These are phyloP conservation scores for Drosophila glabriapex DNA, from an alignment of 2,888 invertebrate species.

Conservation along the genomic window DNA sequence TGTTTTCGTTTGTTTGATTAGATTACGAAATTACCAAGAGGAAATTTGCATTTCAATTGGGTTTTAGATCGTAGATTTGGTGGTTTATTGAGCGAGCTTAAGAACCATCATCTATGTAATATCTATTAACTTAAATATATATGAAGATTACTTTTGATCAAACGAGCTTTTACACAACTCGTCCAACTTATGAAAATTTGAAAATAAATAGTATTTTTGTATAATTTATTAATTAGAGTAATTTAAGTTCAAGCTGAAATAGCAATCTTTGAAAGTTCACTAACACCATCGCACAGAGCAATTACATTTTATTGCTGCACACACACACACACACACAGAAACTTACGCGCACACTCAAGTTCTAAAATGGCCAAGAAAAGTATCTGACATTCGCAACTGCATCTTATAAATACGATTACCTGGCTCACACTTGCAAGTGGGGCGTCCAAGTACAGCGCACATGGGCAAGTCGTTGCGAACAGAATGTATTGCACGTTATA, in stretches of 20 bases:
- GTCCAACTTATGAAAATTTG: background rate
- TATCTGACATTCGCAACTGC: constrained; percentile 65
- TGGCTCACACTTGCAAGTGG: constrained; percentile 55
- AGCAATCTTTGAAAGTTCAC: constrained; percentile 30
- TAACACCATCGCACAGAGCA: constrained; percentile 38
- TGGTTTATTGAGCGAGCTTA: background rate
- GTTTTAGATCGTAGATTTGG: background rate
- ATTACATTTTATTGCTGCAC: constrained; percentile 47
- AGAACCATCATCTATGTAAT: background rate
- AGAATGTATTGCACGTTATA: constrained; percentile 71
- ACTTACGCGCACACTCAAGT: background rate
- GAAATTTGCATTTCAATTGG: constrained; percentile 27
- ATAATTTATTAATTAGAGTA: background rate
- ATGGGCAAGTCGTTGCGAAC: constrained; percentile 49
- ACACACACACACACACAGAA: constrained; percentile 14
- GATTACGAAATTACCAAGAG: constrained; percentile 5
- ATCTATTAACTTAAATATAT: background rate
- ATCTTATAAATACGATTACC: constrained; percentile 78
- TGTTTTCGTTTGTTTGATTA: constrained; percentile 21
- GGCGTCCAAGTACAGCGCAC: constrained; percentile 50
- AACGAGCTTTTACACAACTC: too few relatives aligned
- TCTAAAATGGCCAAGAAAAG: constrained; percentile 58
- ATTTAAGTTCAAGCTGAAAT: background rate
- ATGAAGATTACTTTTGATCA: background rate
- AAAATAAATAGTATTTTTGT: background rate